Percentiles rank a stretch among this genome's conserved stretches.
Conservation (phyloP, 2,113 vertebrate genomes). For the Amphilophus citrinellus region DNA sequence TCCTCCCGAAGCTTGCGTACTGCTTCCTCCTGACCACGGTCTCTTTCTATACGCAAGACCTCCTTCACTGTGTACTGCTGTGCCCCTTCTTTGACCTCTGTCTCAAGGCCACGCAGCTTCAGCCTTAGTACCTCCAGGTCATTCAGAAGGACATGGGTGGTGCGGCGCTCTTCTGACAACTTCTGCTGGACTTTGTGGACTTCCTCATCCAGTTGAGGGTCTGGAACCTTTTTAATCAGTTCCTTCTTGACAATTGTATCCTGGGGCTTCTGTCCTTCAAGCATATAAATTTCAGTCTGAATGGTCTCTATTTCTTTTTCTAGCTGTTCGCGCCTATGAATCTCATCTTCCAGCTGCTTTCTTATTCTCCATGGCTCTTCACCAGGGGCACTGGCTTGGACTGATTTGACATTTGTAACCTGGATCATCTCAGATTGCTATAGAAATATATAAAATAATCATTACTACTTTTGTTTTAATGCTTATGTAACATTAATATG, state of each 20-base stretch:
- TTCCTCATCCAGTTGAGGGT: conserved; percentile 91
- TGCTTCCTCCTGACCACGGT: conserved; percentile 90
- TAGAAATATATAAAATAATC: neutral
- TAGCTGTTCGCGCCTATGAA: conserved; percentile 89
- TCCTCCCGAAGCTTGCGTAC: conserved; percentile 89
- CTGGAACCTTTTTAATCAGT: conserved; percentile 91
- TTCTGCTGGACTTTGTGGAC: conserved; percentile 88
- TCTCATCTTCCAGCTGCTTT: conserved; percentile 92
- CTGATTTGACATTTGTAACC: conserved; percentile 74
- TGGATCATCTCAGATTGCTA: conserved; percentile 88
- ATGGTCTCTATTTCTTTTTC: conserved; percentile 88
- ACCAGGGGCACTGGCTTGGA: conserved; percentile 57
- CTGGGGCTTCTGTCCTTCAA: conserved; percentile 90
- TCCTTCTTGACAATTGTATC: conserved; percentile 92
- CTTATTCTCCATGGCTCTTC: conserved; percentile 90
- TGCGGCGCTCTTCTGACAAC: conserved; percentile 89
- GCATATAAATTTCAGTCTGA: conserved; percentile 88
- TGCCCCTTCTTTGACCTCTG: conserved; percentile 87
- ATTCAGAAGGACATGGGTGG: conserved; percentile 87
- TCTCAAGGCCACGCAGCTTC: conserved; percentile 85
- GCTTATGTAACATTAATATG: neutral
- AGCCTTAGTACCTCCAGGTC: conserved; percentile 87
- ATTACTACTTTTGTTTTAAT: neutral
- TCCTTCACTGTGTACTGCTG: conserved; percentile 96
- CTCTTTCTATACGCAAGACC: conserved; percentile 93